Percentiles rank a stretch among this genome's conserved stretches.
These are phyloP conservation scores for Arge pagana DNA, from an alignment of 2,888 invertebrate species.

Conservation along the genomic window DNA sequence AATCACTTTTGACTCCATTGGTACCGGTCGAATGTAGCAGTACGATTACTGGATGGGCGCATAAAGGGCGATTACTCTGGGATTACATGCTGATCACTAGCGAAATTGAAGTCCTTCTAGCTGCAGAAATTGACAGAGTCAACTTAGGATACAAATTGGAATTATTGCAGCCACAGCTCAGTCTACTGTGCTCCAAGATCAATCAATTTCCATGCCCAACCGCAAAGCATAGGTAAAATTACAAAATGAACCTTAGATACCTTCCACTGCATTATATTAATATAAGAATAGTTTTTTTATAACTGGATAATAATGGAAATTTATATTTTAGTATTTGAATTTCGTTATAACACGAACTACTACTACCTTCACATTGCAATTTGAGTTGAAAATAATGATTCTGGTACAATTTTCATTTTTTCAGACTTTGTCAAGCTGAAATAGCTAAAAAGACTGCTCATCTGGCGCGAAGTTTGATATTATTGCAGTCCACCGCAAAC, in stretches of 20 bases:
- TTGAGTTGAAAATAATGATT: background rate
- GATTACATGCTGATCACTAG: constrained; percentile 73
- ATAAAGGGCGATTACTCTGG: constrained; percentile 73
- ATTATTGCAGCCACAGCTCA: constrained; percentile 60
- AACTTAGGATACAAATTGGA: constrained; percentile 59
- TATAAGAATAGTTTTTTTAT: no score
- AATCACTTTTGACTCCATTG: constrained; percentile 66
- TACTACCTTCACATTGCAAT: background rate
- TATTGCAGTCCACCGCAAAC: constrained; percentile 49
- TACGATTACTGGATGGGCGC: constrained; percentile 72
- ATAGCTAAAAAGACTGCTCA: constrained; percentile 63
- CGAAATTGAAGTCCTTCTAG: constrained; percentile 59
- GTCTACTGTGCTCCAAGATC: constrained; percentile 61
- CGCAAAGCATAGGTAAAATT: constrained; percentile 60
- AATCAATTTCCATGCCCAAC: constrained; percentile 59
- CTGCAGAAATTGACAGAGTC: constrained; percentile 38
- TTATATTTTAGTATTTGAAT: constrained; percentile 1
- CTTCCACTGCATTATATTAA: no score
- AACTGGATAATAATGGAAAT: no score
- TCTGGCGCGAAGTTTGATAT: constrained; percentile 58
- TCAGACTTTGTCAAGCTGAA: constrained; percentile 64
- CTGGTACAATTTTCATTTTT: constrained; percentile 32
- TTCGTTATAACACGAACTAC: background rate
- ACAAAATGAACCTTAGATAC: no score
- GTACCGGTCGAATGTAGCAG: constrained; percentile 61